Base-by-base conservation (phyloP, 2,888 invertebrate genomes). In the Dasysyrphus tricinctus region DNA sequence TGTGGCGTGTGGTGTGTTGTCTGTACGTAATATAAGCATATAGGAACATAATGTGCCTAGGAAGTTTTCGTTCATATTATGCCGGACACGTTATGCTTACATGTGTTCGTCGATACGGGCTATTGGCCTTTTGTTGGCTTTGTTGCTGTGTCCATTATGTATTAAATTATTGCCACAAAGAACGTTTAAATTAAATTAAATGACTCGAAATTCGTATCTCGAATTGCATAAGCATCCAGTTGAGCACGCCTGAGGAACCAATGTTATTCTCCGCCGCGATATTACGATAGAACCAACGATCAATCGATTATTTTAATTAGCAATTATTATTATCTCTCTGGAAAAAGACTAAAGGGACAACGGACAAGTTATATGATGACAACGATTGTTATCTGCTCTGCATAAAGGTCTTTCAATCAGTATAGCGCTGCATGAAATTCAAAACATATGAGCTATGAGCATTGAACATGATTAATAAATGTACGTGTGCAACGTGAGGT, bases 261-360 rank as follows among this genome's bases (percentile, higher is more conserved):
- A 75, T 79, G 34, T 32, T 63, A 12, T 63, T 63, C 29, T 51
- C 14, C 32, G 12, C 16, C 19, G 61, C 42, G 61, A 61, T 61
- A 67, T 37, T 54, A 34, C 6, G 44, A 39, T 42, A 44, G 49
- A 51, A 79, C 42, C 79, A 75, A 57, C 47, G 54, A 74, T 83
- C 63, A 69, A 83, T 83, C 69, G 79, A 83, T 83, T 79, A 79
- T 79, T 74, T 79, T 79, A 74, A 79, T 83, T 79, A 70, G 69
- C 74, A 83, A 63, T 80, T 74, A 75, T 79, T 73, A 67, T 73
- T 65, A 61, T 34, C 32, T 69, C 70, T 63, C 32, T 49, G 73
- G 57, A 39, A 67, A 56, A 72, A 73, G 54, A 47, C 56, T 32
- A 32, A 49, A 61, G 51, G 34, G 69, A 80, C 44, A 49, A 61